Base-by-base conservation (phyloP, 2,113 vertebrate genomes). In the Pterophyllum scalare region DNA sequence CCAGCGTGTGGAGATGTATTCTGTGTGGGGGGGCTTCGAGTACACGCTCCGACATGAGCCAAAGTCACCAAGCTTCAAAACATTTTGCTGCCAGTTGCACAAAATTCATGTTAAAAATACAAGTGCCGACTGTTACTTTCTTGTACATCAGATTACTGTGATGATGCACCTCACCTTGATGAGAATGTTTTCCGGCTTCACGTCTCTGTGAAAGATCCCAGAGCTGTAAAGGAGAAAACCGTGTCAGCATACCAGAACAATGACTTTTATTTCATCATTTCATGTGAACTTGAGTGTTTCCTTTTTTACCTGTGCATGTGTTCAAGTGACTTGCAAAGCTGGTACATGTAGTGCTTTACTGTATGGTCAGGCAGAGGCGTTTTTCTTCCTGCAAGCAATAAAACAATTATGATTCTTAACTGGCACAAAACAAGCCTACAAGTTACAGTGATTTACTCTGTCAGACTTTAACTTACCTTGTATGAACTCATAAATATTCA, bases 401-500 rank as follows among this genome's bases (percentile, higher is more conserved):
- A 72, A 57, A 78, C n/a, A 0, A 7, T 58, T 33, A 38, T 20
- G 59, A n/a, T 40, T 19, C 2, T 20, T 8, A 12, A 61, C 24
- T 19, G 3, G 54, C 7, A 15, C 15, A 58, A 38, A 56, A 1
- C 3, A 7, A 72, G 46, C 26, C 49, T 10, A 14, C 7, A 28
- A 24, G 12, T 24, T 31, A 14, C 12, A 19, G 35, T 28, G 20
- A 59, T 15, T 15, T 40, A 22, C 26, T 11, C 3, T 9, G 13
- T 74, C 22, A 14, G 38, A 11, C 28, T 46, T 19, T 13, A 8
- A 64, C 80, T 61, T 79, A 97, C 97, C 96, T 97, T 92, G 96
- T 83, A 98, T 97, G 81, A 97, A 93, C 89, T 99, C 96, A 87
- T 97, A 98, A 94, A 98, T 96, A 95, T 97, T 99, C 97, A 97